Percentiles rank a stretch among this genome's conserved stretches.
Conservation (phyloP, 1,140 invertebrate genomes). For the Wiebesia pumilae region DNA sequence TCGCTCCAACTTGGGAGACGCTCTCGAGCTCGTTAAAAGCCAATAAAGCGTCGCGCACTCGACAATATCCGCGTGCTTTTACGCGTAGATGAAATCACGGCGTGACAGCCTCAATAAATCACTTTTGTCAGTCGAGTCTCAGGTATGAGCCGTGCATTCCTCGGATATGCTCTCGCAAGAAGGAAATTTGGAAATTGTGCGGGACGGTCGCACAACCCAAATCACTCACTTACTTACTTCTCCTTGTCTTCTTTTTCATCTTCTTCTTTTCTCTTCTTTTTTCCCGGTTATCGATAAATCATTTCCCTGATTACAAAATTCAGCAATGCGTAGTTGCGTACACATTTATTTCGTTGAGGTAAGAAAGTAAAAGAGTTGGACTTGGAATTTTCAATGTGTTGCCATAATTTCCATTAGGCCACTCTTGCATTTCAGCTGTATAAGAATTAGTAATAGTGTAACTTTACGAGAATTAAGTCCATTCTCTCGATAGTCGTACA, state of each 20-base stretch:
- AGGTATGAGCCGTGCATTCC: not conserved
- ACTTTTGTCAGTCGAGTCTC: not conserved
- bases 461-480: too few relatives aligned
- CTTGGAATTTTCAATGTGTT: not conserved
- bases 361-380: not conserved
- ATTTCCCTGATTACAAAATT: too few relatives aligned
- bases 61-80: too few relatives aligned
- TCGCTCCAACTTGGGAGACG: not conserved
- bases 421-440: not conserved
- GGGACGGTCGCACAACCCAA: too few relatives aligned
- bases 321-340: too few relatives aligned
- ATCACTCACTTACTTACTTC: too few relatives aligned
- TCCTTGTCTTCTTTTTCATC: too few relatives aligned
- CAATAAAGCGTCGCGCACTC: not conserved
- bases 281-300: too few relatives aligned
- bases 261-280: too few relatives aligned
- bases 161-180: not conserved
- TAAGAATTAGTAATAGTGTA: too few relatives aligned
- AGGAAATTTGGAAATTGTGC: too few relatives aligned
- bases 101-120: not conserved
- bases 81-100: not conserved
- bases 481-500: not conserved
- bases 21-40: not conserved
- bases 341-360: too few relatives aligned
- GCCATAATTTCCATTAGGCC: not conserved